Evolutionary conservation across 2,888 invertebrate species (phyloP).

Genomic region (Pycnomerus fuliginosus): DNA sequence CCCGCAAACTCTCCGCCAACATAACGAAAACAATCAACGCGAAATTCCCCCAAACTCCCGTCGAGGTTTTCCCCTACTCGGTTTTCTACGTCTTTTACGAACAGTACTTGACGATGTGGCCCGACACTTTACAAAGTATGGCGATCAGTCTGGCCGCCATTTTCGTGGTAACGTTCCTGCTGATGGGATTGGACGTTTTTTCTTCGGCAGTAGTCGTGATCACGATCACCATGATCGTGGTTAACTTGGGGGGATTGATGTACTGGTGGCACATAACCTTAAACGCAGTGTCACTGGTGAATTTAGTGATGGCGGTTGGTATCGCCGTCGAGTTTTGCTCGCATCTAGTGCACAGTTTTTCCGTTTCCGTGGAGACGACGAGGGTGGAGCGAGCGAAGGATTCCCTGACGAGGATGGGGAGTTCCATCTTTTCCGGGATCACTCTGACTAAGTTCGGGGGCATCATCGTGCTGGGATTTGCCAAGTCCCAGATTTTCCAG

Average conservation of each 20-base stretch:
- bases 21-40: constrained; percentile 69
- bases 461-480: constrained; percentile 93
- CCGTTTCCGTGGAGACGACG: constrained; percentile 70
- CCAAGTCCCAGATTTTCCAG: constrained; percentile 93
- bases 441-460: constrained; percentile 98
- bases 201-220: constrained; percentile 86
- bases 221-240: constrained; percentile 91
- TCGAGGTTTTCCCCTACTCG: constrained; percentile 77
- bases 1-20: constrained; percentile 63
- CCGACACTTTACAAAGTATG: constrained; percentile 84
- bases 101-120: constrained; percentile 96
- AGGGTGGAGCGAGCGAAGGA: constrained; percentile 78
- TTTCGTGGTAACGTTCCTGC: constrained; percentile 86
- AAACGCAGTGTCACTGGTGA: constrained; percentile 96
- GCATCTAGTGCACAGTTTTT: constrained; percentile 92
- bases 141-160: constrained; percentile 89
- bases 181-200: constrained; percentile 93
- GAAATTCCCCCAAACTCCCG: constrained; percentile 25
- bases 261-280: constrained; percentile 94
- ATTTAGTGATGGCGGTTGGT: constrained; percentile 96
- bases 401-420: constrained; percentile 87
- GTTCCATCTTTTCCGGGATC: constrained; percentile 95
- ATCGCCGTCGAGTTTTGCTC: constrained; percentile 99
- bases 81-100: constrained; percentile 99
- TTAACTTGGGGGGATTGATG: constrained; percentile 94